Conservation (phyloP, 35 echinoderm and acorn worm genomes). For the Lytechinus variegatus region DNA sequence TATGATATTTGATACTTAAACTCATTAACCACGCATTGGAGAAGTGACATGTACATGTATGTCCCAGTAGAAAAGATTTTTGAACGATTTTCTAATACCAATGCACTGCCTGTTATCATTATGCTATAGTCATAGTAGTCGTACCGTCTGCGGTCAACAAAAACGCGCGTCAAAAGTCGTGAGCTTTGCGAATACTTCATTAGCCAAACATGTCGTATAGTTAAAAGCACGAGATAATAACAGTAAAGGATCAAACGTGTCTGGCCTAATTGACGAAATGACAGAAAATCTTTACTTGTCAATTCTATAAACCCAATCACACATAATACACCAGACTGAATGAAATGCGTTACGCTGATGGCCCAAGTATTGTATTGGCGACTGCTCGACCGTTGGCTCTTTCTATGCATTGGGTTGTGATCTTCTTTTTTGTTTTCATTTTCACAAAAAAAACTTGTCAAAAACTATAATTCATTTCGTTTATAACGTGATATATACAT, state of each 20-base stretch:
- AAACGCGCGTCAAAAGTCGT: background rate
- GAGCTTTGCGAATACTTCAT: background rate
- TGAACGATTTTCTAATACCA: background rate
- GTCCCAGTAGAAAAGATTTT: background rate
- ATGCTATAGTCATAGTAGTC: background rate
- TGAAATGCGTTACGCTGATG: background rate
- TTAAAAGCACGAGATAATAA: background rate
- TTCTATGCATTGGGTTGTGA: background rate
- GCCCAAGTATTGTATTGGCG: too few species aligned
- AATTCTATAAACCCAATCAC: background rate
- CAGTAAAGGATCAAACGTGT: background rate
- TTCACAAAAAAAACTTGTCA: too few species aligned
- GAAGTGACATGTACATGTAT: too few species aligned
- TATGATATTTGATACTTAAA: too few species aligned
- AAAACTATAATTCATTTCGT: too few species aligned
- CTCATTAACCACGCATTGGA: too few species aligned
- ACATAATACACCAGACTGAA: background rate
- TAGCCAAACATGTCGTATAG: background rate
- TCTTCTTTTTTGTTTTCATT: too few species aligned
- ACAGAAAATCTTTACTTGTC: constrained; percentile 19
- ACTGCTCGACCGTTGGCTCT: background rate
- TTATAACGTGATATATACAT: too few species aligned
- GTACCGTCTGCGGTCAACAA: background rate
- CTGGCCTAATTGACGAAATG: background rate
- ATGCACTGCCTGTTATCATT: too few species aligned